phyloP scores from a whole-genome alignment of 2,113 vertebrate genomes.

The Protobothrops flavoviridis region DNA sequence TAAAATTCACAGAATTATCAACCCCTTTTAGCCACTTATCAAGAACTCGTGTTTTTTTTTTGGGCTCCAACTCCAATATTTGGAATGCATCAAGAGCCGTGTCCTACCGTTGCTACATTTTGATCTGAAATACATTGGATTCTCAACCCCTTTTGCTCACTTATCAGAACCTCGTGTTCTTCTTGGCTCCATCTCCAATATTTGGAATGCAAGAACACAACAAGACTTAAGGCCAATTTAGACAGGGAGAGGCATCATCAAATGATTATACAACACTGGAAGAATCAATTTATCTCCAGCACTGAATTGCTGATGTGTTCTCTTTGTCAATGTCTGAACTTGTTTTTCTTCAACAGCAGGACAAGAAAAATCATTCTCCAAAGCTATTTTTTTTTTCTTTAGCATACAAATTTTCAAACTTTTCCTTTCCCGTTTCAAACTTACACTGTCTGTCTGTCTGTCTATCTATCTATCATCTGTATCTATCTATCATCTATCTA shows the following conservation, averaged over 20 bases:
- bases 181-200: neutral
- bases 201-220: neutral
- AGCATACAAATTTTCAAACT: neutral
- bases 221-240: neutral
- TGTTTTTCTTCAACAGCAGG: neutral
- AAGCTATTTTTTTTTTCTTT: neutral
- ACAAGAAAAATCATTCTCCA: neutral
- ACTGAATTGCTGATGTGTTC: neutral
- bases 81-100: neutral
- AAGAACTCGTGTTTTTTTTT: neutral
- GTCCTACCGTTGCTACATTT: neutral
- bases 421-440: neutral
- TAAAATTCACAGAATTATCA: neutral
- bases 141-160: neutral
- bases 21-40: neutral
- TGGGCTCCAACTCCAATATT: neutral
- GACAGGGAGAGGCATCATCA: neutral
- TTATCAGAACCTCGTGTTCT: neutral
- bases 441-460: neutral
- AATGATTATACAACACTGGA: neutral
- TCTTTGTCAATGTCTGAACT: neutral
- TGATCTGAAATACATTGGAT: neutral
- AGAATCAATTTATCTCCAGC: neutral
- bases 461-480: fast-evolving
- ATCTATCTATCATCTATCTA: too few relatives aligned